phyloP scores from a whole-genome alignment of 2,888 invertebrate species.

The Orthosia incerta region DNA sequence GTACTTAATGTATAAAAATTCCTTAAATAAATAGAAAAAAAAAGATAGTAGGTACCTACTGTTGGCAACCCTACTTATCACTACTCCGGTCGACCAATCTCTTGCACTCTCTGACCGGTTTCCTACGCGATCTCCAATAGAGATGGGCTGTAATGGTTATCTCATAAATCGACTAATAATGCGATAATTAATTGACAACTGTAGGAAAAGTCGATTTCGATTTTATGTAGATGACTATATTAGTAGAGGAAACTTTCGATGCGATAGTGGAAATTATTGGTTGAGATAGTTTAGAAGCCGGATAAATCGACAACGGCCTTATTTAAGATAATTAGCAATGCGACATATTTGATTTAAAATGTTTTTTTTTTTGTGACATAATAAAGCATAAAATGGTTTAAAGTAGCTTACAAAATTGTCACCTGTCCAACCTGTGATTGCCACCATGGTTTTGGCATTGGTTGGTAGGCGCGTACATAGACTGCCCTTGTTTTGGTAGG shows the following conservation, averaged over 20 bases:
- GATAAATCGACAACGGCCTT: background rate
- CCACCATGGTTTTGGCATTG: too few species aligned
- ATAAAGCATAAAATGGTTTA: too few species aligned
- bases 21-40: too few species aligned
- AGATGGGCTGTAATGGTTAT: slow-evolving; percentile 54
- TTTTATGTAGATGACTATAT: slow-evolving; percentile 50
- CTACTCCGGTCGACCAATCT: slow-evolving; percentile 35
- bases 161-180: slow-evolving; percentile 56
- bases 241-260: slow-evolving; percentile 34
- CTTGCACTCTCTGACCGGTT: slow-evolving; percentile 55
- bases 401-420: too few species aligned
- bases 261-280: slow-evolving; percentile 16
- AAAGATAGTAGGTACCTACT: background rate
- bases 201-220: slow-evolving; percentile 46
- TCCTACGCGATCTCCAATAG: slow-evolving; percentile 47
- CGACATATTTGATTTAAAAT: too few species aligned
- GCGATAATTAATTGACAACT: slow-evolving; percentile 46
- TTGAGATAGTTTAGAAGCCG: slow-evolving; percentile 5
- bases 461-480: too few species aligned
- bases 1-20: too few species aligned
- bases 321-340: too few species aligned
- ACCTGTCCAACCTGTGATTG: too few species aligned
- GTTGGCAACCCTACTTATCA: slow-evolving; percentile 44
- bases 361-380: too few species aligned
- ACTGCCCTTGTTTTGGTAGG: background rate